Evolutionary conservation across 2,797 vertebrate genomes (phyloP).

Genomic region (Silurus aristotelis): DNA sequence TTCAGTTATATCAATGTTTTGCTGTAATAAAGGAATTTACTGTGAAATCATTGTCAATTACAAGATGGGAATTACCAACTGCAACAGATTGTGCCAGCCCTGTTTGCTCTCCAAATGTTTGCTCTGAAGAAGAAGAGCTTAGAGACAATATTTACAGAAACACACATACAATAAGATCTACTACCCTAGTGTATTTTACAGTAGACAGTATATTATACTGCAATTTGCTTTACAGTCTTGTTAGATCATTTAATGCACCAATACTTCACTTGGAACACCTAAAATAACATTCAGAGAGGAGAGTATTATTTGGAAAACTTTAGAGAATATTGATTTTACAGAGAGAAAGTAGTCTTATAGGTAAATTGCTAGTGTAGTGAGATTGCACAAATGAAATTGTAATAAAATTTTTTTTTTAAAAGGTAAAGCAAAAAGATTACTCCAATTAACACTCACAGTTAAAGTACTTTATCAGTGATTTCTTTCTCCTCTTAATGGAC

Average conservation of each 20-base stretch:
- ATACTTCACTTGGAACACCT: not conserved
- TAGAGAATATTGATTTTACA: not conserved
- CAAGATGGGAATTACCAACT: not conserved
- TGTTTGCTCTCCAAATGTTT: constrained; percentile 3
- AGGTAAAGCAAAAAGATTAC: too few species aligned
- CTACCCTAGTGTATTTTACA: not conserved
- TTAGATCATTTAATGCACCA: not conserved
- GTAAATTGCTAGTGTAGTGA: not conserved
- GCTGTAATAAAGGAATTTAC: not conserved
- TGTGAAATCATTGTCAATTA: not conserved
- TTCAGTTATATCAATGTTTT: not conserved
- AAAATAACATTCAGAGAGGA: not conserved
- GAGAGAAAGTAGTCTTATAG: not conserved
- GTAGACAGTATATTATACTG: not conserved
- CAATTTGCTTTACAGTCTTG: not conserved
- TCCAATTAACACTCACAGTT: too few species aligned
- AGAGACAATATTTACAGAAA: not conserved
- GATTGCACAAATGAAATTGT: not conserved
- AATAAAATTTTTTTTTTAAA: too few species aligned
- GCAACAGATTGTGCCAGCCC: not conserved
- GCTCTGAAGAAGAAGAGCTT: not conserved
- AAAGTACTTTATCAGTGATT: too few species aligned
- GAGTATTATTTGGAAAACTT: not conserved
- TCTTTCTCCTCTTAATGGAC: too few species aligned
- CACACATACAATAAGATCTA: not conserved